Percentiles rank a stretch among this genome's conserved stretches.
These are phyloP conservation scores for Struthio camelus DNA, from an alignment of 2,113 vertebrate genomes.

Conservation along the genomic window DNA sequence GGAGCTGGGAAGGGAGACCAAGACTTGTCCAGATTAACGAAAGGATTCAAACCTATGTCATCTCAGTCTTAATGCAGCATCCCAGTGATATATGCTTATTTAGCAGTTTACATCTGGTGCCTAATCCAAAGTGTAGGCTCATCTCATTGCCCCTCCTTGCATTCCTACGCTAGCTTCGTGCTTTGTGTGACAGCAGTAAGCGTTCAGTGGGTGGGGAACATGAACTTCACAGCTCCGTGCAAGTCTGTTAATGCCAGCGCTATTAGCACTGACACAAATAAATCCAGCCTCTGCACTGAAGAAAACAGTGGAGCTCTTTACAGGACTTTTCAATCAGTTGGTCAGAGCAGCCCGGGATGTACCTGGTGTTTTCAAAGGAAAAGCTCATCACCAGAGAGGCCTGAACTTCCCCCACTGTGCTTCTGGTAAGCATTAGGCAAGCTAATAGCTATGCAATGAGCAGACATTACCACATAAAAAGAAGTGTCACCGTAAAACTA, in stretches of 20 bases:
- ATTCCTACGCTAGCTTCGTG: not conserved
- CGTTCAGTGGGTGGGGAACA: not conserved
- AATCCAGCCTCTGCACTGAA: not conserved
- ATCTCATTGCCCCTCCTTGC: not conserved
- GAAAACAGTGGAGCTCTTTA: not conserved
- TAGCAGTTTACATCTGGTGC: not conserved
- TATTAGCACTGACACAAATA: not conserved
- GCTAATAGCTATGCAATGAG: not conserved
- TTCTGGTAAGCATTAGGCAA: not conserved
- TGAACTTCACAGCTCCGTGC: not conserved
- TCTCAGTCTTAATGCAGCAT: not conserved
- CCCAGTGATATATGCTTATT: too few relatives aligned
- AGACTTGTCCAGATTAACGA: not conserved
- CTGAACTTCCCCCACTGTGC: not conserved
- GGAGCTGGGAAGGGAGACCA: not conserved
- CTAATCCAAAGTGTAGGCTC: not conserved
- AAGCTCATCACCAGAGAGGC: not conserved
- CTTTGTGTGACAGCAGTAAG: not conserved
- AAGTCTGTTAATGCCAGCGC: not conserved
- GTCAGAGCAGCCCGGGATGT: not conserved
- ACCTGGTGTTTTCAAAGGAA: not conserved
- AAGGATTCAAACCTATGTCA: not conserved
- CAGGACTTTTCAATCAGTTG: not conserved
- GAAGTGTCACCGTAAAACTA: not conserved
- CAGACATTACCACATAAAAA: conserved; percentile 9